Conservation (phyloP, 2,113 vertebrate genomes). For the Sigmodon hispidus region DNA sequence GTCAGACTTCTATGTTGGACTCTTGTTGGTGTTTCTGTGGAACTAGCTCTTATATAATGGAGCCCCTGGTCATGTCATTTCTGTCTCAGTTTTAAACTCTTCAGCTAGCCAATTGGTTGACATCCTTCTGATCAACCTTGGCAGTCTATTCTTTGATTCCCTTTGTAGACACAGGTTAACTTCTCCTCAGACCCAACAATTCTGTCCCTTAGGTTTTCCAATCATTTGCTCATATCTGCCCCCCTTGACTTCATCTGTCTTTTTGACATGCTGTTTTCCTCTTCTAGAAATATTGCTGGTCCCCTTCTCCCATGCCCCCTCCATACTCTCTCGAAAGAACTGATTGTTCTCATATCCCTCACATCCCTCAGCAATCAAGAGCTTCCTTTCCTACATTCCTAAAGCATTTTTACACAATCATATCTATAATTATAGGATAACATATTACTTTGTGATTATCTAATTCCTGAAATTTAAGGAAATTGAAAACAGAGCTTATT, state of each 20-base stretch:
- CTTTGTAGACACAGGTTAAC: not conserved
- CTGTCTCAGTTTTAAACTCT: not conserved
- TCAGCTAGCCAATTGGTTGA: not conserved
- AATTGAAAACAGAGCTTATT: not conserved
- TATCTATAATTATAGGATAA: not conserved
- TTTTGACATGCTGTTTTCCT: not conserved
- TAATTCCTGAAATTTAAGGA: constrained; percentile 6
- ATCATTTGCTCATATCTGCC: not conserved
- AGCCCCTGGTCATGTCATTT: not conserved
- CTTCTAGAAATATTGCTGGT: not conserved
- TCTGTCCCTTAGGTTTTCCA: not conserved
- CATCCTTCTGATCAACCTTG: not conserved
- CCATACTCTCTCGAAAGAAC: not conserved
- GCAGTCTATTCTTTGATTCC: not conserved
- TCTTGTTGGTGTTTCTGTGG: not conserved
- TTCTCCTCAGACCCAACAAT: not conserved
- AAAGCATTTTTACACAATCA: constrained; percentile 23
- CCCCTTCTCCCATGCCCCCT: not conserved
- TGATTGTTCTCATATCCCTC: not conserved
- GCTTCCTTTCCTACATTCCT: constrained; percentile 11
- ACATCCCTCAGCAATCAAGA: not conserved
- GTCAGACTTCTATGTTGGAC: not conserved
- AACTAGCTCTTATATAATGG: not conserved
- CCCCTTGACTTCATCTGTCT: not conserved
- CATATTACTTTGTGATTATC: not conserved